Conservation (phyloP, 2,797 vertebrate genomes). For the Vultur gryphus region DNA sequence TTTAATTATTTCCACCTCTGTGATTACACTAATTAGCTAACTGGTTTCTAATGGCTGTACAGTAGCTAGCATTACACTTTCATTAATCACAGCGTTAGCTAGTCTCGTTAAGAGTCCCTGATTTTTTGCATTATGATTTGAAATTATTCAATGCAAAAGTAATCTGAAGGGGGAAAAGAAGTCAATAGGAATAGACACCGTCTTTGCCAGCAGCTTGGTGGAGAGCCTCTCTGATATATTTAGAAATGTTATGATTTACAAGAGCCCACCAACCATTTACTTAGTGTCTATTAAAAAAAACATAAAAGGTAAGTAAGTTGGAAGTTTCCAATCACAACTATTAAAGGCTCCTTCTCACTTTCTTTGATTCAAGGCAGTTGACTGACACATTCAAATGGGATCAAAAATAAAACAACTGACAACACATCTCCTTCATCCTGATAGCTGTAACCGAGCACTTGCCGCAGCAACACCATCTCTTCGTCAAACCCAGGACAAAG, state of each 20-base stretch:
- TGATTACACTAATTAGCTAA: constrained; percentile 43
- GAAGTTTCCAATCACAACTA: constrained; percentile 24
- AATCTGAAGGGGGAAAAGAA: constrained; percentile 5
- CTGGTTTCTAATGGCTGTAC: neutral
- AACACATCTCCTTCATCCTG: constrained; percentile 22
- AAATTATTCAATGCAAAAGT: constrained; percentile 12
- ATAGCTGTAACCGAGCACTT: neutral
- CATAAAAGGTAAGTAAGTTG: neutral
- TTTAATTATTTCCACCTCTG: constrained; percentile 58
- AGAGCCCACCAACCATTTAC: neutral
- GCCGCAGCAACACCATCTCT: neutral
- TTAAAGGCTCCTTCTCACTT: constrained; percentile 37
- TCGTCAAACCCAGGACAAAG: neutral
- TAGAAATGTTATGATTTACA: neutral
- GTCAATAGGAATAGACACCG: neutral
- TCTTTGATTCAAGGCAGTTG: constrained; percentile 30
- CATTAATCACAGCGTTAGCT: constrained; percentile 9
- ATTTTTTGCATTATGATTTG: neutral
- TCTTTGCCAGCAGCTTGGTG: neutral
- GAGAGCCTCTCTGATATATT: neutral
- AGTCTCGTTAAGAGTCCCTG: neutral
- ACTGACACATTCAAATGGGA: constrained; percentile 48
- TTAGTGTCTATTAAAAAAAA: neutral
- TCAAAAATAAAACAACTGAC: constrained; percentile 44
- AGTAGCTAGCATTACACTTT: neutral